Base-by-base conservation (phyloP, 64 coral and sea anemone species). In the Pachyseris speciosa region DNA sequence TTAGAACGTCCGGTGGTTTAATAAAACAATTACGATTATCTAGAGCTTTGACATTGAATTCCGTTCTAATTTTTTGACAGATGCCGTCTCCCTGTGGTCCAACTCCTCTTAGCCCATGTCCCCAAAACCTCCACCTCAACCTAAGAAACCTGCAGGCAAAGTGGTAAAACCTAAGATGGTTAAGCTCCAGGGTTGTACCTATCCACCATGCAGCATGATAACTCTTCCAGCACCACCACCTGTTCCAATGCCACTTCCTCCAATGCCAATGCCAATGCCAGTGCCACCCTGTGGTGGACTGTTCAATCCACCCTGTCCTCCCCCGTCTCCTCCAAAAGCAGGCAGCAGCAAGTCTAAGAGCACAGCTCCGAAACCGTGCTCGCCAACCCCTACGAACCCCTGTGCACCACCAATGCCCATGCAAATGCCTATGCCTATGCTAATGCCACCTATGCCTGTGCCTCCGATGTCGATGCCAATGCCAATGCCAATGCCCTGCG, bases 401-500 rank as follows among this genome's bases (percentile, higher is more conserved):
- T 85, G 83, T 48, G 74, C 59, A 20, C 72, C 87, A 33, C 77
- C 52, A 61, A 81, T 81, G 53, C 77, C 77, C 8, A 80, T 80
- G 76, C 50, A 49, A 8, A 80, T 80, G 76, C 76, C 75, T 10
- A 79, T 79, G 73, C 72, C 72, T 2, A 75, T 75, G 45, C 74
- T 47, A 0, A 51, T 57, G 55, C 55, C 86, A 2, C 75, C 77
- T 0, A 80, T 80, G 77, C 77, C 77, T 0, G 63, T 80, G 75
- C 75, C 75, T 1, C 72, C 48, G 15, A 16, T 61, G 70, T 72
- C 80, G 22, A 42, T 75, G 52, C 72, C 49, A 57, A 73, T 87
- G 41, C 87, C 83, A 27, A 67, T 86, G 83, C 63, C 27, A 42
- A 86, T 86, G 83, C 47, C 63, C 2, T 86, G 83, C 55, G 67